Evolutionary conservation across 30 jellyfish, hydroid and myxozoan species (phyloP), one percentile per base, ranked within the genome.

Genomic region (Hydractinia symbiolongicarpus): DNA sequence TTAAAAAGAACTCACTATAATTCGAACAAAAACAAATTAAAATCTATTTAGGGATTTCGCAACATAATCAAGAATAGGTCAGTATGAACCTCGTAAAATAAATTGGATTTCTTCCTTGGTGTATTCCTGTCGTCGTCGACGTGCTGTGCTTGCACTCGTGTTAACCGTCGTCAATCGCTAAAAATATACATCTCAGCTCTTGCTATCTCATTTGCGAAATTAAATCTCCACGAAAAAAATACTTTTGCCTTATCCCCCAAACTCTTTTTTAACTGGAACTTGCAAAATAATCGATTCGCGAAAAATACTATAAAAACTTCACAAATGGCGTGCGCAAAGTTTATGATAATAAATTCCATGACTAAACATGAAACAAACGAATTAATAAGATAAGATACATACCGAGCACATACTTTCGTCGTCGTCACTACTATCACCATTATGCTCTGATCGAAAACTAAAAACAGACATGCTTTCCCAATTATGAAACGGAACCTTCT

Each of bases 71-170:
- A 58, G 69, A 58, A 13, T 11, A 58, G 69, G 15, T 58, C 69
- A 58, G 17, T 58, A 64, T 51, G 40, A 6, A 66, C 84, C 72
- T 53, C 61, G 17, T 19, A 54, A 55, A 56, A 81, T 50, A n/a
- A 50, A 50, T 16, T 53, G 44, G 17, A 54, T 16, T 17, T 77
- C 86, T 56, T 74, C 83, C 21, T 74, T 74, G 15, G 83, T 49
- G 21, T 74, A 74, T 5, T 74, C 83, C 66, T 74, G 76, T 55
- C 83, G 58, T 49, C 50, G 50, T 13, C 83, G 61, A 10, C 83
- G 83, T 10, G 30, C 44, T 30, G 44, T 2, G 44, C 44, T 30
- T 30, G 44, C 40, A 13, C 19, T 7, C 17, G 74, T 64, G 74
- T 64, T 64, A 44, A 51, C 74, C 40, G 74, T 64, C 40, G 74